These are phyloP conservation scores for Limnothrissa miodon DNA, from an alignment of 2,113 vertebrate species.

Conservation along the genomic window DNA sequence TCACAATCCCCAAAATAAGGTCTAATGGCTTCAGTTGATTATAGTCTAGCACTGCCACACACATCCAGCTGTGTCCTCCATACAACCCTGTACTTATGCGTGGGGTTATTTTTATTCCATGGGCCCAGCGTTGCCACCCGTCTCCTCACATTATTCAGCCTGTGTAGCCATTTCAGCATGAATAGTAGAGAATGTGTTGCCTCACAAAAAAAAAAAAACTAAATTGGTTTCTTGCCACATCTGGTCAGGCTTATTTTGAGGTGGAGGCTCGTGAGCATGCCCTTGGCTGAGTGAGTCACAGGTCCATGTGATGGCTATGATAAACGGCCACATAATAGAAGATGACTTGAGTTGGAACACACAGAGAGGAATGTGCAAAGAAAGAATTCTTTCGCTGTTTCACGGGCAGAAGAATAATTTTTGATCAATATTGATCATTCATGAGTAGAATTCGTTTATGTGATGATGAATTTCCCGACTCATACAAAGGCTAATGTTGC, in stretches of 20 bases:
- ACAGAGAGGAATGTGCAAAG: not conserved
- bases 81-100: conserved; percentile 7
- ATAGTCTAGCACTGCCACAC: not conserved
- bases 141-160: not conserved
- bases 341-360: not conserved
- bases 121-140: not conserved
- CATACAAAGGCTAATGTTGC: not conserved
- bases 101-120: conserved; percentile 1
- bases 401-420: too few species aligned
- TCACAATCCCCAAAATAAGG: conserved; percentile 17
- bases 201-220: not conserved
- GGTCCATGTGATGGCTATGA: not conserved
- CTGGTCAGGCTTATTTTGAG: conserved; percentile 2
- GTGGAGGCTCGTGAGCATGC: not conserved
- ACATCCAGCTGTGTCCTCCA: not conserved
- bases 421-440: not conserved
- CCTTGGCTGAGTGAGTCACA: not conserved
- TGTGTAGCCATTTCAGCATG: conserved; percentile 2
- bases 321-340: not conserved
- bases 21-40: conserved; percentile 16
- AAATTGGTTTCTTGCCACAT: not conserved
- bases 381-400: not conserved
- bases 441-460: not conserved
- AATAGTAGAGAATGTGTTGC: not conserved
- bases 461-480: not conserved